These are phyloP conservation scores for Blastobasis lacticolella DNA, from an alignment of 2,888 invertebrate species.

Conservation along the genomic window DNA sequence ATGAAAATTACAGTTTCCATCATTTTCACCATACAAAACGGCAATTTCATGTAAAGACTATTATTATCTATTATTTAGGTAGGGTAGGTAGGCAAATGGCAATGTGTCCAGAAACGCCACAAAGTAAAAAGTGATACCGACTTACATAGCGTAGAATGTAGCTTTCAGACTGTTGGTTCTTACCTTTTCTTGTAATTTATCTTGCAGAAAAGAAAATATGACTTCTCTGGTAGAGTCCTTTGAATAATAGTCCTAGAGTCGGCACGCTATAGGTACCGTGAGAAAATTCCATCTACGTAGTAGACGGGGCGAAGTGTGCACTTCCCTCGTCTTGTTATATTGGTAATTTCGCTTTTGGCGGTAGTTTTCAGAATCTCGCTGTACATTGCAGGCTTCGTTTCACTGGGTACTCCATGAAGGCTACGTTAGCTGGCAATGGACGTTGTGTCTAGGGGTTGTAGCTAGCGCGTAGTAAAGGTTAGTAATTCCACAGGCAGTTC, in stretches of 20 bases:
- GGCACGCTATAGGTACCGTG: constrained; percentile 23
- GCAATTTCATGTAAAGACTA: too few species aligned
- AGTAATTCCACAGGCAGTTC: constrained; percentile 72
- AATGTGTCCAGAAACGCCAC: too few species aligned
- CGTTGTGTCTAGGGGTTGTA: constrained; percentile 23
- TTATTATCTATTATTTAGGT: too few species aligned
- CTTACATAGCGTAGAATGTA: neutral
- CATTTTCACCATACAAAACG: too few species aligned
- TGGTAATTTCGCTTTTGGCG: constrained; percentile 22
- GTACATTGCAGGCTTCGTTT: constrained; percentile 22
- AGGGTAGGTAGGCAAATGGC: too few species aligned
- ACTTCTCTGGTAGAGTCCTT: constrained; percentile 11
- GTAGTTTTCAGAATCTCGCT: constrained; percentile 4
- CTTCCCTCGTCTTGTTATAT: constrained; percentile 29
- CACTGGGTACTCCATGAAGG: constrained; percentile 2
- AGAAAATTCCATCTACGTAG: constrained; percentile 28
- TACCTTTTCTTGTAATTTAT: constrained; percentile 7
- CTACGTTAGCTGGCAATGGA: constrained; percentile 21
- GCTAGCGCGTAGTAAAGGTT: constrained; percentile 60
- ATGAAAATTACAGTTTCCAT: too few species aligned
- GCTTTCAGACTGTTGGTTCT: constrained; percentile 1
- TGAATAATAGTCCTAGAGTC: constrained; percentile 18
- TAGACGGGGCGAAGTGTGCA: constrained; percentile 33
- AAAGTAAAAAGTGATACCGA: too few species aligned
- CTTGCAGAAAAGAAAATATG: constrained; percentile 1